phyloP scores from a whole-genome alignment of 1,140 invertebrate genomes.

The Heliconius congener region DNA sequence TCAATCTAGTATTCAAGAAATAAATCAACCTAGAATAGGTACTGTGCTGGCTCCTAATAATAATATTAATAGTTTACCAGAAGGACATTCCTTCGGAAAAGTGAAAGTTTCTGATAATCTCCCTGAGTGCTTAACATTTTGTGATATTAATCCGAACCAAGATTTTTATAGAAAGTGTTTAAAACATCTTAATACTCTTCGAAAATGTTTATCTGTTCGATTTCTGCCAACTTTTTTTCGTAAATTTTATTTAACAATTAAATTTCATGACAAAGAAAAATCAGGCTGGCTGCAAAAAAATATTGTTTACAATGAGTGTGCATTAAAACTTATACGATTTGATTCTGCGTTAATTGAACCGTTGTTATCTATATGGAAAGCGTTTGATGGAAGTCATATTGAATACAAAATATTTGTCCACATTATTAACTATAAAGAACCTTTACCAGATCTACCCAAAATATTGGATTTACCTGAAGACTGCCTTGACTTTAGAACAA shows the following conservation, averaged over 20 bases:
- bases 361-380: slow-evolving; percentile 61
- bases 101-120: slow-evolving; percentile 58
- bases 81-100: slow-evolving; percentile 75
- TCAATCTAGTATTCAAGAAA: slow-evolving; percentile 67
- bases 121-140: slow-evolving; percentile 63
- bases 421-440: slow-evolving; percentile 65
- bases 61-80: slow-evolving; percentile 72
- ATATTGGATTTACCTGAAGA: slow-evolving; percentile 56
- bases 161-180: slow-evolving; percentile 70
- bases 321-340: slow-evolving; percentile 62
- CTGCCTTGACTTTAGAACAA: slow-evolving; percentile 66
- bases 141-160: slow-evolving; percentile 70
- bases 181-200: slow-evolving; percentile 69
- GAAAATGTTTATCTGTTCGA: slow-evolving; percentile 63
- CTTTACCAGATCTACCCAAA: slow-evolving; percentile 61
- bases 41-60: slow-evolving; percentile 72
- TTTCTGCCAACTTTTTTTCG: slow-evolving; percentile 65
- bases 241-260: slow-evolving; percentile 67
- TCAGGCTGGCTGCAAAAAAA: slow-evolving; percentile 62
- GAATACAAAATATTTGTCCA: slow-evolving; percentile 69
- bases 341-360: slow-evolving; percentile 64
- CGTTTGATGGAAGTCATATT: slow-evolving; percentile 61
- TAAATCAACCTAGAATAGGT: slow-evolving; percentile 65
- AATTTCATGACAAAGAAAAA: slow-evolving; percentile 71
- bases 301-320: slow-evolving; percentile 61